Evolutionary conservation across 2,113 vertebrate genomes (phyloP), one percentile per base, ranked within the genome.

Genomic region (Malurus cyaneus): DNA sequence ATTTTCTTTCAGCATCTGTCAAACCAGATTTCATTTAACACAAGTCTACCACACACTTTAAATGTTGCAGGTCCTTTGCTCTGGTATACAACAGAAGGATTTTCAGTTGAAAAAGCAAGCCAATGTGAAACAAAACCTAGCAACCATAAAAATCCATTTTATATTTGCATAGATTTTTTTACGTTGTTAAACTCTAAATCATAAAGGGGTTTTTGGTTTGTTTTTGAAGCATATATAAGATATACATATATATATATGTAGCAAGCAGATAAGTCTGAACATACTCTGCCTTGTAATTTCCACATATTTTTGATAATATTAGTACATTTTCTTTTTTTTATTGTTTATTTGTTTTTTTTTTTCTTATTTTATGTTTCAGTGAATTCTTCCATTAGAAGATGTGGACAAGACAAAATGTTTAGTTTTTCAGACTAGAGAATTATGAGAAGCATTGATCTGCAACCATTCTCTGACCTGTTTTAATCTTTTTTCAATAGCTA

Each of bases 1-100:
- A 97, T 92, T 41, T 82, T 80, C 79, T 84, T 92, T 94, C 93
- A 96, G 93, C 71, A 96, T 91, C 96, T 95, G 96, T 97, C 95
- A 97, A 69, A 80, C 29, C 84, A 94, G 74, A 95, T 97, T 95
- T 88, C 61, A 89, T 93, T 93, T 95, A 97, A 96, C 94, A 95
- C 69, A 92, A 79, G 53, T 92, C 88, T 95, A 73, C 78, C 53
- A 80, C 71, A 93, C 47, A 53, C 73, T 95, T 93, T 89, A 92
- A 94, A 97, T 71, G 74, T 87, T 96, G 64, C 82, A 78, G 61
- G 64, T 93, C 76, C 66, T 89, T 80, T 90, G 64, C 84, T 84
- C 54, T 86, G 54, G 7, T 69, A 76, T 31, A 80, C 25, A 83
- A 89, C n/a, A 83, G 91, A 86, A 77, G 69, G 80, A 83, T 89